These are phyloP conservation scores for Prunella himalayana DNA, from an alignment of 2,113 vertebrate species.

Conservation along the genomic window DNA sequence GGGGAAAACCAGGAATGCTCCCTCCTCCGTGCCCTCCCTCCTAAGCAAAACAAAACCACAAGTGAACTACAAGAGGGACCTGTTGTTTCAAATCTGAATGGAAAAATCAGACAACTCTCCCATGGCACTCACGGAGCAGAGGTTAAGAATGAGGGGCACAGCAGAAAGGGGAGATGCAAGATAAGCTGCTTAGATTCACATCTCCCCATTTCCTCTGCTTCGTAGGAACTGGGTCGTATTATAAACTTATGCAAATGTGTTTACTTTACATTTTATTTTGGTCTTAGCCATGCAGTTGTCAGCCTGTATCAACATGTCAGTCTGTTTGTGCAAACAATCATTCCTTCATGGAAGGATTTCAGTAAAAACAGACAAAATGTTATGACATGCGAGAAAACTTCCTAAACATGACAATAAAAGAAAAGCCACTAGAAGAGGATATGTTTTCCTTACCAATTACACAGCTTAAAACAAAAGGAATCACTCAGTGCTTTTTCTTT, in stretches of 20 bases:
- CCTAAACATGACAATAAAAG: slow-evolving; percentile 45
- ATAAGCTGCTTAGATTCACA: slow-evolving; percentile 44
- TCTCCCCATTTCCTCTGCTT: slow-evolving; percentile 38
- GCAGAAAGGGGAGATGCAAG: slow-evolving; percentile 43
- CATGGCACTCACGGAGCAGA: slow-evolving; percentile 29
- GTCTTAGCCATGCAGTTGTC: slow-evolving; percentile 63
- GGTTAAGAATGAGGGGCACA: slow-evolving; percentile 37
- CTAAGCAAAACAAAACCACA: not conserved
- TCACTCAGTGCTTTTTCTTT: not conserved
- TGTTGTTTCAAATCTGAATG: slow-evolving; percentile 49
- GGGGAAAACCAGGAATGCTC: not conserved
- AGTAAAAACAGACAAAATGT: slow-evolving; percentile 73
- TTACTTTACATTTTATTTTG: slow-evolving; percentile 73
- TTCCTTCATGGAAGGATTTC: slow-evolving; percentile 65
- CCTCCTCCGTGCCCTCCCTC: not conserved
- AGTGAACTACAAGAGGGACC: slow-evolving; percentile 33
- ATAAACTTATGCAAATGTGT: slow-evolving; percentile 76
- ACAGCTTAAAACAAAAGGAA: slow-evolving; percentile 35
- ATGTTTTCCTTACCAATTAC: slow-evolving; percentile 42
- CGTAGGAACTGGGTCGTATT: not conserved
- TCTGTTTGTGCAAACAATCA: slow-evolving; percentile 64
- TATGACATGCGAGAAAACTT: slow-evolving; percentile 65
- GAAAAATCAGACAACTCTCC: slow-evolving; percentile 63
- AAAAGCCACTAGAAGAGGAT: slow-evolving; percentile 49
- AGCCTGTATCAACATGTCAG: slow-evolving; percentile 73